phyloP scores from a whole-genome alignment of 2,113 vertebrate genomes.

The Mustelus asterias region DNA sequence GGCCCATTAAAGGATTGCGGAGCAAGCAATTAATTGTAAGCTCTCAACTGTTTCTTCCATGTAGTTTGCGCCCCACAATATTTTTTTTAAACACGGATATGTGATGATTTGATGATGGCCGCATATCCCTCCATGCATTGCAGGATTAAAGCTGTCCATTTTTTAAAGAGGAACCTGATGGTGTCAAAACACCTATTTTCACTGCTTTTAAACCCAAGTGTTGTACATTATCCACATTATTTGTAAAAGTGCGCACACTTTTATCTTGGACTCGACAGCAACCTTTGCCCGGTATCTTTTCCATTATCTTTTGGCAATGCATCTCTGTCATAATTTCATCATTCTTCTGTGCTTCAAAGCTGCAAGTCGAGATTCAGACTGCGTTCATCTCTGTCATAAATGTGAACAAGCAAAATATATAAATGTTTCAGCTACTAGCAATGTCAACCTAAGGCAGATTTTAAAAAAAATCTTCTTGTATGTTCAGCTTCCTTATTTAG shows the following conservation, averaged over 20 bases:
- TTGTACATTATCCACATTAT: background rate
- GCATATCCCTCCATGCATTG: background rate
- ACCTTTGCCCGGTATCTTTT: background rate
- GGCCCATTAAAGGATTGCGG: background rate
- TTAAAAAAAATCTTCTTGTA: background rate
- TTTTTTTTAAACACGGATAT: background rate
- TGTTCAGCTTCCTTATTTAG: background rate
- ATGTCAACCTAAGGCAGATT: background rate
- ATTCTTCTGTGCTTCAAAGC: background rate
- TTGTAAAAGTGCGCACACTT: background rate
- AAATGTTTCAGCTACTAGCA: background rate
- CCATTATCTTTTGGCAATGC: constrained; percentile 8
- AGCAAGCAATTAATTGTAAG: background rate
- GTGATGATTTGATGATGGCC: background rate
- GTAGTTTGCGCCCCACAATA: background rate
- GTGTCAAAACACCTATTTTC: background rate
- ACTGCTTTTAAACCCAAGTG: background rate
- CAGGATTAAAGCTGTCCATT: background rate
- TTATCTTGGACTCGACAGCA: background rate
- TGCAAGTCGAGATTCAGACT: background rate
- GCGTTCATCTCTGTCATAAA: background rate
- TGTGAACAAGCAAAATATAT: background rate
- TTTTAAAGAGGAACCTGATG: background rate
- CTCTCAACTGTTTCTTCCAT: background rate
- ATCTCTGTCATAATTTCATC: background rate